Conservation (phyloP, 2,888 invertebrate species). For the Molanna angustata region DNA sequence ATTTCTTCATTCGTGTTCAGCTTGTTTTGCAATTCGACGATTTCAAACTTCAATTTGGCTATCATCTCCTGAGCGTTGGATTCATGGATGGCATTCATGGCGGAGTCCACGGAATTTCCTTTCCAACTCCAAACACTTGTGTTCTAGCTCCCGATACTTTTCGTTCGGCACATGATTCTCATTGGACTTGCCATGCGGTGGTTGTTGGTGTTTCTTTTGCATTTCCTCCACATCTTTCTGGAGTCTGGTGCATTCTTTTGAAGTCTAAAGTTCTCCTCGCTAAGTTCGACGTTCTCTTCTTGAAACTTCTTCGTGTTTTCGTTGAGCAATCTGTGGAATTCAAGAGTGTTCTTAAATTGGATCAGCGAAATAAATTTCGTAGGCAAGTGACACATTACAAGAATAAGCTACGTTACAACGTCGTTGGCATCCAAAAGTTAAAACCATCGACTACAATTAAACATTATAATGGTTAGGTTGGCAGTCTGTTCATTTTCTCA, state of each 20-base stretch:
- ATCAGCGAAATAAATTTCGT: too few relatives aligned
- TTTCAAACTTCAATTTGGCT: conserved; percentile 51
- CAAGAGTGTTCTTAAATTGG: too few relatives aligned
- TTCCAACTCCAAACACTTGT: conserved; percentile 26
- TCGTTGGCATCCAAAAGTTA: too few relatives aligned
- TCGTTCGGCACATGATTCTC: too few relatives aligned
- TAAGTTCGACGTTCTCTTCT: conserved; percentile 54
- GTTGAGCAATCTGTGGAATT: conserved; percentile 45
- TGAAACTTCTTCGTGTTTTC: conserved; percentile 54
- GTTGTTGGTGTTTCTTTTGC: conserved; percentile 40
- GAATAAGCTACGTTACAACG: too few relatives aligned
- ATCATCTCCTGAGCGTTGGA: conserved; percentile 39
- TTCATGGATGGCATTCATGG: conserved; percentile 14
- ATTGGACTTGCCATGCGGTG: too few relatives aligned
- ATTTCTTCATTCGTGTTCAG: conserved; percentile 35
- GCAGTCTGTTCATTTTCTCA: too few relatives aligned
- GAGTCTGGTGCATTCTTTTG: conserved; percentile 49
- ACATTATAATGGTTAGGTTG: too few relatives aligned
- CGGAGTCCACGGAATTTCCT: conserved; percentile 10
- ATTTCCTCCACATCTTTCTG: conserved; percentile 49
- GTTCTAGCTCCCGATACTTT: conserved; percentile 27
- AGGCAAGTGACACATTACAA: too few relatives aligned
- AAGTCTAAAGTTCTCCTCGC: conserved; percentile 52
- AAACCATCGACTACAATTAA: too few relatives aligned
- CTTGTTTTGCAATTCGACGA: conserved; percentile 46